Conservation (phyloP, 2,113 vertebrate genomes). For the Oncorhynchus keta region DNA sequence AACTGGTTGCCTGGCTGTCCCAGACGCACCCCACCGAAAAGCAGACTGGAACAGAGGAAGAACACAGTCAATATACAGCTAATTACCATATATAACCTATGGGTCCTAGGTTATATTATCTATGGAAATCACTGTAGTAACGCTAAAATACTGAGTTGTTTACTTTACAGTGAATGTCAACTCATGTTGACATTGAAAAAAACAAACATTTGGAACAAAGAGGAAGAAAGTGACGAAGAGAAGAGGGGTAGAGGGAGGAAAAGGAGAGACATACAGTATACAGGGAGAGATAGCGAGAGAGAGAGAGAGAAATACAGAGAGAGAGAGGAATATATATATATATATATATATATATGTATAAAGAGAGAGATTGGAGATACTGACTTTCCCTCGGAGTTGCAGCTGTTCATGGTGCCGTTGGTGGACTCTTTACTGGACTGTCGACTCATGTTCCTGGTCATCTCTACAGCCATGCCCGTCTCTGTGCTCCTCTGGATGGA, state of each 20-base stretch:
- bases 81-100: not conserved
- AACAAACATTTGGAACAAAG: not conserved
- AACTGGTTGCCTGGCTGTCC: slow-evolving; percentile 91
- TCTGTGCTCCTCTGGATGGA: slow-evolving; percentile 94
- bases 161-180: no score
- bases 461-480: slow-evolving; percentile 94
- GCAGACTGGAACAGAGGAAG: slow-evolving; percentile 74
- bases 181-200: not conserved
- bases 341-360: no score
- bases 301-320: no score
- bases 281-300: no score
- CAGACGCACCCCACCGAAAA: slow-evolving; percentile 92
- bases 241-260: not conserved
- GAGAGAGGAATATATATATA: no score
- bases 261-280: no score
- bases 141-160: not conserved
- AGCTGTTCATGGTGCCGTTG: slow-evolving; percentile 97
- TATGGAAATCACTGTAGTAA: not conserved
- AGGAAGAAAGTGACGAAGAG: slow-evolving; percentile 9
- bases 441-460: slow-evolving; percentile 90
- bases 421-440: slow-evolving; percentile 96
- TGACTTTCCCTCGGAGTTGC: slow-evolving; percentile 96
- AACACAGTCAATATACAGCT: not conserved
- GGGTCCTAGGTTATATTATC: not conserved
- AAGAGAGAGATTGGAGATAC: slow-evolving; percentile 52